Evolutionary conservation across 2,113 vertebrate genomes (phyloP).

Genomic region (Eptesicus fuscus): DNA sequence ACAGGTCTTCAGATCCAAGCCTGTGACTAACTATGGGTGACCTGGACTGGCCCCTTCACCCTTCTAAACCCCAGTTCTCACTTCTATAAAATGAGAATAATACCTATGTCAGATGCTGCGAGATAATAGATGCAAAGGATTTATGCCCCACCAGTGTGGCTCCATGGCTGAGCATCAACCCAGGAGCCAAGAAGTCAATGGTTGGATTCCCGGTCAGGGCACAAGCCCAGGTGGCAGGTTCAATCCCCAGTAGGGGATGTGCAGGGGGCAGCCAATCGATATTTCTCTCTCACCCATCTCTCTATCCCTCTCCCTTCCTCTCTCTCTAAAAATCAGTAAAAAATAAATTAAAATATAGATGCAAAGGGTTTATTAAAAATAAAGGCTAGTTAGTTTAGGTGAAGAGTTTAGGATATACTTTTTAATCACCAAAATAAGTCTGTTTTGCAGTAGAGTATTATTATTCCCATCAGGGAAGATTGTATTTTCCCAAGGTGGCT

Average conservation of each 20-base stretch:
- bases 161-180: no score
- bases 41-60: not conserved
- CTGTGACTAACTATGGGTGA: not conserved
- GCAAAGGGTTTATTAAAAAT: not conserved
- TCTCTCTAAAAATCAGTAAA: no score
- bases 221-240: no score
- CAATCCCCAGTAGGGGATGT: no score
- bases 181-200: no score
- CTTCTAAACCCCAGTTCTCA: not conserved
- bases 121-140: not conserved
- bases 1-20: not conserved
- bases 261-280: no score
- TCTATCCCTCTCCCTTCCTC: no score
- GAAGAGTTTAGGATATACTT: not conserved
- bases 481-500: not conserved
- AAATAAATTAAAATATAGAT: not conserved
- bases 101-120: not conserved
- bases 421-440: conserved; percentile 2
- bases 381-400: not conserved
- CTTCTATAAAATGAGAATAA: not conserved
- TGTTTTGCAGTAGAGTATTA: not conserved
- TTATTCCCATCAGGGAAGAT: not conserved
- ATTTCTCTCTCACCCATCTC: no score
- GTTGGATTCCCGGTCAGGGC: no score
- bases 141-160: not conserved